Base-by-base conservation (phyloP, 23 tunicate genomes). In the Clavelina lepadiformis region DNA sequence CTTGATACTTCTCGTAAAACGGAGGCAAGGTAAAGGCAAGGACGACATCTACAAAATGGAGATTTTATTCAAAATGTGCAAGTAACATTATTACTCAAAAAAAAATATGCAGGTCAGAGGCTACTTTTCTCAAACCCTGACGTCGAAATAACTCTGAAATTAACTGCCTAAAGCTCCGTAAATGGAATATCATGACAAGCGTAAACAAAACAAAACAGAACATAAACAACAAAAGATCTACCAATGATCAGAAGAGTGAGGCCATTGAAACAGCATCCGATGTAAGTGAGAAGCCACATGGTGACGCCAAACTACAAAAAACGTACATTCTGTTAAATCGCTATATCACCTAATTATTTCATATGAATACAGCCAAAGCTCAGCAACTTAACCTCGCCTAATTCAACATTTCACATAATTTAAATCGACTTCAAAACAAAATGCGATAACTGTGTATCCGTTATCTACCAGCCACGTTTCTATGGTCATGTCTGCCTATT, bases 1-100 rank as follows among this genome's bases (percentile, higher is more conserved):
- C 53, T 55, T 89, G 89, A 71, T 89, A 81, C 53, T 89, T 89
- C 33, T 89, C 83, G 53, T 89, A 89, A 31, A 89, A 15, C 18
- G 83, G 80, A 0, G 97, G 97, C 23, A 81, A 56, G 30, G 82
- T 53, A 56, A 89, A 89, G 34, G 78, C 79, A 31, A 75, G n/a
- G 25, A 81, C 61, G 22, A 69, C 78, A 74, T 36, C 96, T 87
- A 49, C 1, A 59, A 70, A 20, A 23, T 20, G 19, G 11, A 19
- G 8, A 13, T 55, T 22, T 55, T 7, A 55, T 55, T n/a, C 22
- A 55, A 22, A 18, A 55, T 19, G n/a, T 19, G 26, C 61, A 20
- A 55, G 22, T 8, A 22, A 20, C 8, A 20, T 11, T 55, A 7
- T 22, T 20, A 19, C n/a, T n/a, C n/a, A n/a, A n/a, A n/a, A n/a